phyloP scores from a whole-genome alignment of 2,888 invertebrate species.

The Coleophora deauratella region DNA sequence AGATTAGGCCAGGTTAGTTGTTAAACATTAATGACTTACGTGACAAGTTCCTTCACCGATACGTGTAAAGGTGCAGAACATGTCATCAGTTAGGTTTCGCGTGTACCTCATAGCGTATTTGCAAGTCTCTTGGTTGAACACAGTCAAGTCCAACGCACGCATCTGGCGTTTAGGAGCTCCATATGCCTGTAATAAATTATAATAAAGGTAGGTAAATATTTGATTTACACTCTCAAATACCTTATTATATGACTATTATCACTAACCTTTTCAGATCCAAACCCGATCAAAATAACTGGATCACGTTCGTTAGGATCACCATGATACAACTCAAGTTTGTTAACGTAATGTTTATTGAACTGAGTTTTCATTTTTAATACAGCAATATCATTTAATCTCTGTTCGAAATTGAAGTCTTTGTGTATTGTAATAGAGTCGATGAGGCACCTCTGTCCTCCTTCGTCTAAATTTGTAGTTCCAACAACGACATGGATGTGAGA shows the following conservation, averaged over 20 bases:
- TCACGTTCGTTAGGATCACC: slow-evolving; percentile 39
- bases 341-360: slow-evolving; percentile 34
- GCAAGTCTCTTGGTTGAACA: slow-evolving; percentile 53
- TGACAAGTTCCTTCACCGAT: slow-evolving; percentile 59
- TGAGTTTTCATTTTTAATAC: slow-evolving; percentile 34
- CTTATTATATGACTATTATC: too few species aligned
- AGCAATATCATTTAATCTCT: slow-evolving; percentile 49
- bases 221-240: too few species aligned
- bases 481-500: slow-evolving; percentile 42
- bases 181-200: slow-evolving; percentile 33
- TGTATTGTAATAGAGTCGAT: slow-evolving; percentile 35
- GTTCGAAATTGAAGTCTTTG: slow-evolving; percentile 30
- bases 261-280: slow-evolving; percentile 47
- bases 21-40: slow-evolving; percentile 52
- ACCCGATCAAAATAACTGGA: slow-evolving; percentile 43
- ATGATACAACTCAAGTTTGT: slow-evolving; percentile 28
- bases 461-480: slow-evolving; percentile 49
- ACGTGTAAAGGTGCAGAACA: slow-evolving; percentile 60
- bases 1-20: too few species aligned
- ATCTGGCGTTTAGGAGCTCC: slow-evolving; percentile 40
- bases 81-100: slow-evolving; percentile 37
- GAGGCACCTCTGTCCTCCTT: slow-evolving; percentile 33
- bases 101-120: slow-evolving; percentile 54
- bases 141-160: slow-evolving; percentile 40
- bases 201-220: not conserved